Evolutionary conservation across 2,797 vertebrate genomes (phyloP), one percentile per base, ranked within the genome.

Genomic region (Erethizon dorsatum): DNA sequence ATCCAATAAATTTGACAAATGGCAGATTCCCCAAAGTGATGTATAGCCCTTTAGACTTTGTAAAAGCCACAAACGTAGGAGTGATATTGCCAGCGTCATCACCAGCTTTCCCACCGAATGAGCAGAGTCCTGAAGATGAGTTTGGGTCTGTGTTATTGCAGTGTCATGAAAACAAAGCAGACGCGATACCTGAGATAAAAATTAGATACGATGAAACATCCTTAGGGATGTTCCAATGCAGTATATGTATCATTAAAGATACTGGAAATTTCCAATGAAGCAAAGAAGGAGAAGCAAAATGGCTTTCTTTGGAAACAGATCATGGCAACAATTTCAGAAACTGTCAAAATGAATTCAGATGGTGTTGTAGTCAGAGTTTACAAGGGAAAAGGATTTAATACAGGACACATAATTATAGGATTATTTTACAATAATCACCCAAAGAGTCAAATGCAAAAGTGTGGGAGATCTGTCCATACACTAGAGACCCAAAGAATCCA

Each of bases 1-100:
- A 86, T 41, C 50, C 65, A 91, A 85, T 83, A 95, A 88, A 88
- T 86, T 18, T 50, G 50, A 79, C 67, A 80, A 41, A 88, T 61
- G 73, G 85, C 83, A 80, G 45, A 71, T 22, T 73, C 47, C 37
- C 87, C 77, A 75, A 59, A 41, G 20, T 79, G 57, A 95, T 86
- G 67, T 80, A 33, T 2, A 77, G 24, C 15, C 14, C 13, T 95
- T 93, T n/a, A 75, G 5, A 83, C 80, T 83, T 80, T 54, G 28
- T 67, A 80, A 92, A 90, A 91, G 41, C 14, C 59, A 88, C 20
- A 73, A 13, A 91, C 47, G 37, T 3, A 31, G 9, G 7, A 83
- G 4, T 45, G 20, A 75, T 73, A 59, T 3, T 77, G 37, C 18
- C 26, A 67, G 56, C 8, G 17, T 84, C 50, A 83, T 54, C 31